Evolutionary conservation across 2,888 invertebrate genomes (phyloP), one percentile per base, ranked within the genome.

Genomic region (Cephus spinipes): DNA sequence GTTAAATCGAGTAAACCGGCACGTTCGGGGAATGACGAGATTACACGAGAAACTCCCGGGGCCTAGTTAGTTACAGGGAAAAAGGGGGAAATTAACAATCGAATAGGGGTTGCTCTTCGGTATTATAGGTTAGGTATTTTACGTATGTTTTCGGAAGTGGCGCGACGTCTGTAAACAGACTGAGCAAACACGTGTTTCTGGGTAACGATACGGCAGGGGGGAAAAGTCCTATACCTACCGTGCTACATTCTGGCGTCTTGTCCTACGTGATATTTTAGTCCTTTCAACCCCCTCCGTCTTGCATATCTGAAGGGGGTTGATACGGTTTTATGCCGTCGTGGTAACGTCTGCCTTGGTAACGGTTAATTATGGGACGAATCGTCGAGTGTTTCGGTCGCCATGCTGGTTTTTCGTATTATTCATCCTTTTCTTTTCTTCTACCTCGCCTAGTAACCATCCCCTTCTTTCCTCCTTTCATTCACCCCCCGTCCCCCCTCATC

Each of bases 331-430:
- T 83, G 86, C 77, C 79, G 15, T 40, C 81, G 75, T 80, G 80
- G 80, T 35, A 80, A 76, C 68, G 80, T 77, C 77, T 75, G 80
- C 73, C 74, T 69, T 68, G 55, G 75, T 30, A 73, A 74, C n/a
- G 69, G 85, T 89, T 89, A 89, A 89, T 89, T 89, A 89, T 86
- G 86, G 40, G 87, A 84, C 89, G 89, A 89, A 89, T 89, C 89
- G 87, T 89, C 82, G 83, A 77, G 79, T 80, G 80, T 80, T 77
- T 76, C 76, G 81, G 69, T 76, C 74, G 77, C 81, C 73, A 73
- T 77, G 75, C 40, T 36, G 73, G 69, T 68, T 80, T 82, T 80
- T 81, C 78, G n/a, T 23, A 55, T 69, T 15, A 11, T 33, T 30
- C 23, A 4, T 6, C 31, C 30, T 30, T 30, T 30, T 30, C 75